Conservation (phyloP, 2,797 vertebrate species). For the Lutjanus argentimaculatus region DNA sequence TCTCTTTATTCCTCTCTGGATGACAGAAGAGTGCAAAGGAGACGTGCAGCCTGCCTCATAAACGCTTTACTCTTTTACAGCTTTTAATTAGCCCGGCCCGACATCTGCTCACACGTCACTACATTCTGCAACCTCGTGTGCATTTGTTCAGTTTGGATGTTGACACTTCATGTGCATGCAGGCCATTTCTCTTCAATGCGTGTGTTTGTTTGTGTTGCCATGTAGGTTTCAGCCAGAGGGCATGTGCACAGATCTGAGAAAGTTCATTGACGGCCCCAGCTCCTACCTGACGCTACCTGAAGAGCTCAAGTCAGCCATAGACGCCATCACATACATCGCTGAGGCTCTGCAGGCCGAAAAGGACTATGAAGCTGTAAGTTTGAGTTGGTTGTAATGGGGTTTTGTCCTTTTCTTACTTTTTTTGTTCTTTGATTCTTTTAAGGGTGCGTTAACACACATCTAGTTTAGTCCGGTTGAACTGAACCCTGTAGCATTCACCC, state of each 20-base stretch:
- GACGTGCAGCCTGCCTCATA: constrained; percentile 34
- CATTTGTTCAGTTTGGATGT: constrained; percentile 9
- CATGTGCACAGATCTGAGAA: constrained; percentile 86
- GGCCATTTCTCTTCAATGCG: too few species aligned
- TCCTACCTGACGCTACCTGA: constrained; percentile 84
- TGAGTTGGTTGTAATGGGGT: background rate
- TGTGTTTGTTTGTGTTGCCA: background rate
- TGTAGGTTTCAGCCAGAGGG: constrained; percentile 88
- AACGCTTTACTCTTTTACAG: constrained; percentile 44
- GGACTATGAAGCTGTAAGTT: constrained; percentile 89
- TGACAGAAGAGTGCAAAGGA: constrained; percentile 38
- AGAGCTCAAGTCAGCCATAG: constrained; percentile 88
- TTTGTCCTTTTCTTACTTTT: background rate
- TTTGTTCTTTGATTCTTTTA: too few species aligned
- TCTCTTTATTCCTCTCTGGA: constrained; percentile 51
- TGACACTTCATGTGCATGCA: background rate
- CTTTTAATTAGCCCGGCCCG: constrained; percentile 56
- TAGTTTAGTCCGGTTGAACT: too few species aligned
- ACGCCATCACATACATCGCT: constrained; percentile 90
- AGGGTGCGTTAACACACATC: too few species aligned
- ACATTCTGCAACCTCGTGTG: constrained; percentile 32
- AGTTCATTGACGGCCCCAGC: constrained; percentile 90
- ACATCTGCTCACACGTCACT: constrained; percentile 16
- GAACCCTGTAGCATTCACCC: too few species aligned
- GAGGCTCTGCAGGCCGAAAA: constrained; percentile 91